A percentile compares a stretch with the other conserved stretches of the same genome.
phyloP scores from a whole-genome alignment of 2,888 invertebrate genomes.

The Tineola bisselliella region DNA sequence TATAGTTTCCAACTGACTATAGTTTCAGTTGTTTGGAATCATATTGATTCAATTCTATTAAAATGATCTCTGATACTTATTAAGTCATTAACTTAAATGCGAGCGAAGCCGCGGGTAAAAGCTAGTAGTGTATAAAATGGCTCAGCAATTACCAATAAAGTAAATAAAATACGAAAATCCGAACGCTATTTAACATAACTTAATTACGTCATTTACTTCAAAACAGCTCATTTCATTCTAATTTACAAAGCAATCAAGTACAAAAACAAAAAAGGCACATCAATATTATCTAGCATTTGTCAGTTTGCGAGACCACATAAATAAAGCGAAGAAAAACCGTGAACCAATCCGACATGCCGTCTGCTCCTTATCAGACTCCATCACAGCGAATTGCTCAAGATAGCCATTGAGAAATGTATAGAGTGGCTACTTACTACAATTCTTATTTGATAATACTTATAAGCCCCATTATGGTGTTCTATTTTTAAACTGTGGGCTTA shows the following conservation, averaged over 20 bases:
- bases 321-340: constrained; percentile 50
- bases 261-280: background rate
- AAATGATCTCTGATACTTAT: too few relatives aligned
- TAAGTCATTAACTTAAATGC: too few relatives aligned
- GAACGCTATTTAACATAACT: background rate
- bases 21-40: too few relatives aligned
- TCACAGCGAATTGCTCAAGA: constrained; percentile 50
- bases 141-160: too few relatives aligned
- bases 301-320: constrained; percentile 53
- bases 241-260: background rate
- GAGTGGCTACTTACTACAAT: background rate
- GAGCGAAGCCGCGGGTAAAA: too few relatives aligned
- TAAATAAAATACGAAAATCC: background rate
- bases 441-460: too few relatives aligned
- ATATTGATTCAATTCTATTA: too few relatives aligned
- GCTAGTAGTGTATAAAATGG: too few relatives aligned
- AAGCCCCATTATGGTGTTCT: too few relatives aligned
- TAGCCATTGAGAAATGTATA: background rate
- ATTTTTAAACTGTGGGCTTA: too few relatives aligned
- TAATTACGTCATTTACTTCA: background rate
- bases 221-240: constrained; percentile 9
- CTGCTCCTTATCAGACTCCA: constrained; percentile 60
- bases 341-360: constrained; percentile 39
- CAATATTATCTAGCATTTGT: constrained; percentile 54
- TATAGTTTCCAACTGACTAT: too few relatives aligned